phyloP scores from a whole-genome alignment of 2,888 invertebrate genomes.

The Eupithecia inturbata region DNA sequence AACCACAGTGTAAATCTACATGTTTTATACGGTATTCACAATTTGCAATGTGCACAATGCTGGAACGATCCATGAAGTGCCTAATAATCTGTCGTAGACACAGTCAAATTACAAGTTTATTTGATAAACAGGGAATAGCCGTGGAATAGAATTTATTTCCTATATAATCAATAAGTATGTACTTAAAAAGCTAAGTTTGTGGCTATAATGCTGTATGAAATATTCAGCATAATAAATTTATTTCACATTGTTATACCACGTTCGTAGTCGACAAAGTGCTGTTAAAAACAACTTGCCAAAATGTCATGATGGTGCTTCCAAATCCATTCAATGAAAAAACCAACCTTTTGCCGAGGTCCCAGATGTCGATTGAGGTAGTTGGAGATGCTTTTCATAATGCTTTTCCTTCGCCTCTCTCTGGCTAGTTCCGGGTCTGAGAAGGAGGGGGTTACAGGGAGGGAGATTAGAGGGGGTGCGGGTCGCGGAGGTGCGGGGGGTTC shows the following conservation, averaged over 20 bases:
- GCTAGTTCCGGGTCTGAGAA: slow-evolving; percentile 85
- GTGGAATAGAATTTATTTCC: background rate
- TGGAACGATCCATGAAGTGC: slow-evolving; percentile 26
- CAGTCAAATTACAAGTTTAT: slow-evolving; percentile 16
- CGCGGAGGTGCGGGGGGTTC: slow-evolving; percentile 52
- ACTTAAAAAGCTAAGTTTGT: background rate
- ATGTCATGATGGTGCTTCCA: slow-evolving; percentile 2
- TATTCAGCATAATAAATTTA: background rate
- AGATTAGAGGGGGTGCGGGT: slow-evolving; percentile 61
- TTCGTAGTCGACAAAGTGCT: slow-evolving; percentile 18
- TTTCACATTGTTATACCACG: slow-evolving; percentile 7
- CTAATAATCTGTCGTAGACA: slow-evolving; percentile 13
- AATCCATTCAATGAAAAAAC: slow-evolving; percentile 18
- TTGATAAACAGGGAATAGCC: slow-evolving; percentile 5
- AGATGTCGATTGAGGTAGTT: slow-evolving; percentile 91
- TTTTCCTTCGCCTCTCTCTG: slow-evolving; percentile 88
- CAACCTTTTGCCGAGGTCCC: slow-evolving; percentile 85
- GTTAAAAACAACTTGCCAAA: slow-evolving; percentile 21
- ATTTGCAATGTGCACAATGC: slow-evolving; percentile 35
- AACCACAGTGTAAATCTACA: slow-evolving; percentile 14
- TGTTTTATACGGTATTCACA: slow-evolving; percentile 58
- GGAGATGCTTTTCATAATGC: slow-evolving; percentile 92
- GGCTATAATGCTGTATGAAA: background rate
- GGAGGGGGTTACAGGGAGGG: slow-evolving; percentile 72
- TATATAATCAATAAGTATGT: background rate